Evolutionary conservation across 2,113 vertebrate species (phyloP).

Genomic region (Sander vitreus): DNA sequence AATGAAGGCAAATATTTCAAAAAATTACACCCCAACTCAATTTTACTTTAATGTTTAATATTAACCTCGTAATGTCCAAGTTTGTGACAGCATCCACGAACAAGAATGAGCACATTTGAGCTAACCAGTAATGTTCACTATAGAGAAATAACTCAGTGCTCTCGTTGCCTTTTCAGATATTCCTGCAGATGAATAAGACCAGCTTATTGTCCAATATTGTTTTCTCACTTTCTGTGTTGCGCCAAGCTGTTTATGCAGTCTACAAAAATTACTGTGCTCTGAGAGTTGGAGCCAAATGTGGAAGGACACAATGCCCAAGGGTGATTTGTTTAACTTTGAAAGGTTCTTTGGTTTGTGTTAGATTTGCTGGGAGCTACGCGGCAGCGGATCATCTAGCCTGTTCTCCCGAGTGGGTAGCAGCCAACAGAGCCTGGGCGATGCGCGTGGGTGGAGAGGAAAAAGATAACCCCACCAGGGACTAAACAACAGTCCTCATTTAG

Average conservation of each 20-base stretch:
- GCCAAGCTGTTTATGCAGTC: conserved; percentile 69
- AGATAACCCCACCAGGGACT: conserved; percentile 78
- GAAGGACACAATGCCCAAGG: conserved; percentile 79
- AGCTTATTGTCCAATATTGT: conserved; percentile 46
- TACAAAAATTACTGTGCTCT: conserved; percentile 68
- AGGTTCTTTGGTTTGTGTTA: conserved; percentile 85
- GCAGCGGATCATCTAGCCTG: conserved; percentile 74
- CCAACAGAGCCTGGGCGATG: conserved; percentile 67
- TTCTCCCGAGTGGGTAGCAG: conserved; percentile 74
- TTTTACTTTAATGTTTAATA: neutral
- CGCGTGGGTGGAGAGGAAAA: conserved; percentile 70
- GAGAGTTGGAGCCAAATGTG: conserved; percentile 74
- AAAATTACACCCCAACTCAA: neutral
- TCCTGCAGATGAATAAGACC: conserved; percentile 15
- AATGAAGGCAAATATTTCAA: neutral
- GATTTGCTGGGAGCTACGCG: conserved; percentile 76
- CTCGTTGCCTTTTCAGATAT: neutral
- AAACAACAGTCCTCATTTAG: conserved; percentile 71
- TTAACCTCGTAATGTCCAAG: too few species aligned
- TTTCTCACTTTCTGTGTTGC: conserved; percentile 48
- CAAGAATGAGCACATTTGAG: neutral
- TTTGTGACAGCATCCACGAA: neutral
- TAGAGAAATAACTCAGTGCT: neutral
- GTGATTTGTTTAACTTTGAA: conserved; percentile 87
- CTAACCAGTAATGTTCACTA: neutral